A percentile compares a stretch with the other conserved stretches of the same genome.
phyloP scores from a whole-genome alignment of 35 echinoderm and acorn worm species.

The Heliocidaris erythrogramma region DNA sequence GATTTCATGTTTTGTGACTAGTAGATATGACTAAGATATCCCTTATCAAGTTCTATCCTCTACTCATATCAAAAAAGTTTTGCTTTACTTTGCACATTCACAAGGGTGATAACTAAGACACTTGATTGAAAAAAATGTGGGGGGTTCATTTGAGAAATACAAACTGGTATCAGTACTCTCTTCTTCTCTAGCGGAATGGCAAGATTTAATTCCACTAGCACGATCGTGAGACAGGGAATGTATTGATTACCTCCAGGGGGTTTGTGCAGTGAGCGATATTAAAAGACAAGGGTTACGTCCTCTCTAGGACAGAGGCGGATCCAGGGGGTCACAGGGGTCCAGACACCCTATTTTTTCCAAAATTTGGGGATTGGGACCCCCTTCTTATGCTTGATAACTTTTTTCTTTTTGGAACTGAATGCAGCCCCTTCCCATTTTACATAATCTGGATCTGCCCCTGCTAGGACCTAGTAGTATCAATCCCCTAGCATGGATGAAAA shows the following conservation, averaged over 20 bases:
- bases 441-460: no score
- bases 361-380: no score
- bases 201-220: conserved; percentile 3
- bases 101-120: neutral
- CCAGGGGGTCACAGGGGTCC: no score
- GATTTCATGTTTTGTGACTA: neutral
- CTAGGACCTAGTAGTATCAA: neutral
- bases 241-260: conserved; percentile 1
- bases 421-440: no score
- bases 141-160: neutral
- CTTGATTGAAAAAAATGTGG: neutral
- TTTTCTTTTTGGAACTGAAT: no score
- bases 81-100: neutral
- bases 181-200: neutral
- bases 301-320: neutral
- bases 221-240: neutral
- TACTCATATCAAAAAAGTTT: neutral
- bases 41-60: neutral
- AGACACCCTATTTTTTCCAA: no score
- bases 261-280: conserved; percentile 16
- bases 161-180: neutral
- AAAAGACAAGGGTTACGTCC: conserved; percentile 16
- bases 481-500: neutral
- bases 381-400: no score
- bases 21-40: neutral